Conservation (phyloP, 2,113 vertebrate species). For the Cricetomys ansorgei region DNA sequence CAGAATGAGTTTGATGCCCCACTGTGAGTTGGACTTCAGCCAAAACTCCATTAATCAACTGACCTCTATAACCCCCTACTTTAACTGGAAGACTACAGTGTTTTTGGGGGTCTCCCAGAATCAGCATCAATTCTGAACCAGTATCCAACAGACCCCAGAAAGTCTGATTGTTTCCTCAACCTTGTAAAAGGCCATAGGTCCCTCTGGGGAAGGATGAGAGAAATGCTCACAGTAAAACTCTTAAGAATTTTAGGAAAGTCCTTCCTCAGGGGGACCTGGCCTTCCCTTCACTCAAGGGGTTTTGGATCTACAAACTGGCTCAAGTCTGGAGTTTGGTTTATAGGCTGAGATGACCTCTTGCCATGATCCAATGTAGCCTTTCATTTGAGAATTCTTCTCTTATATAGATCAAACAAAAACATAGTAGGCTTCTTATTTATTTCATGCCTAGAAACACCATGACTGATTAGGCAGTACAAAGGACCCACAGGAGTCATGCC, state of each 20-base stretch:
- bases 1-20: background rate
- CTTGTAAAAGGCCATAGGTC: background rate
- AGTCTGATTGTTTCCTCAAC: background rate
- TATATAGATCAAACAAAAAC: background rate
- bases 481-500: background rate
- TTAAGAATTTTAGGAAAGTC: background rate
- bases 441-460: background rate
- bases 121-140: background rate
- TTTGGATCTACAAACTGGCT: background rate
- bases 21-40: background rate
- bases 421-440: background rate
- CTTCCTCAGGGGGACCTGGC: background rate
- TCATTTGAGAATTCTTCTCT: background rate
- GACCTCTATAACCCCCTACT: background rate
- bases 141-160: background rate
- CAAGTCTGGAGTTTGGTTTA: background rate
- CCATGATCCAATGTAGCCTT: background rate
- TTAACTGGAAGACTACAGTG: background rate
- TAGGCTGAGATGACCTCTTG: background rate
- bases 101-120: background rate
- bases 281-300: background rate
- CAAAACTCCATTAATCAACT: background rate
- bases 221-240: background rate
- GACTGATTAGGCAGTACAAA: background rate
- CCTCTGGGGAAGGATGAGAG: background rate